phyloP scores from a whole-genome alignment of 2,797 vertebrate genomes.

The Sphenodon punctatus region DNA sequence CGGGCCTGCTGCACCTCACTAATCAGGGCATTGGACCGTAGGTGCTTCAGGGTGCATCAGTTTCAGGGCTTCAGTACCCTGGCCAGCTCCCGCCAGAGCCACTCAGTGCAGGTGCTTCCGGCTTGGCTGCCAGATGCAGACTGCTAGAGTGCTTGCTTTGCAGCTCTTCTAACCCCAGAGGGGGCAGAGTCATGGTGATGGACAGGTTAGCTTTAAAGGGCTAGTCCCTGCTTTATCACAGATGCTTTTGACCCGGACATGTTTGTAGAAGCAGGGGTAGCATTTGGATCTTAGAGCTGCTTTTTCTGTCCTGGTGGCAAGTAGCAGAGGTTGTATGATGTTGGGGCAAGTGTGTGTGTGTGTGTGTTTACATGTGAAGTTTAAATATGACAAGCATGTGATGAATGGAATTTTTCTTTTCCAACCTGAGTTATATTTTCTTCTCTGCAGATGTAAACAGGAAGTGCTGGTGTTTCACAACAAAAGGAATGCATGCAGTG shows the following conservation, averaged over 20 bases:
- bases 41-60: too few relatives aligned
- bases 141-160: too few relatives aligned
- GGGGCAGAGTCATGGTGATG: too few relatives aligned
- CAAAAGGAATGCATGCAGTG: slow-evolving; percentile 97
- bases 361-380: neutral
- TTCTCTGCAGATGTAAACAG: slow-evolving; percentile 90
- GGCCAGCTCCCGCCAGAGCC: too few relatives aligned
- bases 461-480: slow-evolving; percentile 98
- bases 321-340: neutral
- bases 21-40: too few relatives aligned
- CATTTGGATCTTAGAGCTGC: neutral
- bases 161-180: too few relatives aligned
- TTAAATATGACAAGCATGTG: neutral
- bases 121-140: too few relatives aligned
- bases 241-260: neutral
- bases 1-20: too few relatives aligned
- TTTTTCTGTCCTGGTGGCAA: neutral
- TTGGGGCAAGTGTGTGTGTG: neutral
- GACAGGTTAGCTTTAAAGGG: too few relatives aligned
- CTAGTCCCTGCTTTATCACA: too few relatives aligned
- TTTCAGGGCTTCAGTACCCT: too few relatives aligned
- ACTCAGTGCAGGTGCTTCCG: too few relatives aligned
- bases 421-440: neutral
- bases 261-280: neutral
- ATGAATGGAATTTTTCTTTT: neutral